Conservation (phyloP, 1,140 invertebrate species). For the Brachionus plicatilis region DNA sequence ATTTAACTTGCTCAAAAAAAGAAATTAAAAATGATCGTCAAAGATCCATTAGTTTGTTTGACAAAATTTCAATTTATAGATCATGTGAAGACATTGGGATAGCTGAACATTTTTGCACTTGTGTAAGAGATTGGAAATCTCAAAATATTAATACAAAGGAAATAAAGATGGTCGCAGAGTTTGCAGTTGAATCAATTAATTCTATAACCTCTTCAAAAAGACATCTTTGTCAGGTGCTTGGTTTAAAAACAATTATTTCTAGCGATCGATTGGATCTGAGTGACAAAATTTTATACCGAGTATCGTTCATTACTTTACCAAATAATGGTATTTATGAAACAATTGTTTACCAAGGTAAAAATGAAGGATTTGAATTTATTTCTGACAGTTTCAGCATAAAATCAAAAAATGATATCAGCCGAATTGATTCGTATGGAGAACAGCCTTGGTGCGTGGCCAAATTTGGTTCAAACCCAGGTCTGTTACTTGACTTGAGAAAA, state of each 20-base stretch:
- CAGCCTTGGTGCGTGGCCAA: conserved; percentile 9
- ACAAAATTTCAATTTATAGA: conserved; percentile 60
- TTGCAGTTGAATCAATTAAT: conserved; percentile 65
- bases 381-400: conserved; percentile 64
- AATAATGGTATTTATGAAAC: conserved; percentile 70
- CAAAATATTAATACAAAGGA: conserved; percentile 48
- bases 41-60: conserved; percentile 61
- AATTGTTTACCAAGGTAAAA: conserved; percentile 64
- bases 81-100: conserved; percentile 79
- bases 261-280: conserved; percentile 64
- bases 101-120: conserved; percentile 89
- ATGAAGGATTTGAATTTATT: conserved; percentile 35
- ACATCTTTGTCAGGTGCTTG: conserved; percentile 63
- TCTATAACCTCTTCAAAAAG: conserved; percentile 60
- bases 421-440: conserved; percentile 75
- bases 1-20: not conserved
- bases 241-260: conserved; percentile 63
- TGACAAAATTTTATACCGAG: conserved; percentile 65
- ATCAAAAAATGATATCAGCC: conserved; percentile 68
- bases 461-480: not conserved
- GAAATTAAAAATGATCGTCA: not conserved
- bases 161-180: conserved; percentile 57
- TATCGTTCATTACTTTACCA: conserved; percentile 70
- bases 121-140: conserved; percentile 68
- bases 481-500: not conserved